Evolutionary conservation across 1,140 invertebrate genomes (phyloP), one percentile per base, ranked within the genome.

Genomic region (Brachionus sp.): DNA sequence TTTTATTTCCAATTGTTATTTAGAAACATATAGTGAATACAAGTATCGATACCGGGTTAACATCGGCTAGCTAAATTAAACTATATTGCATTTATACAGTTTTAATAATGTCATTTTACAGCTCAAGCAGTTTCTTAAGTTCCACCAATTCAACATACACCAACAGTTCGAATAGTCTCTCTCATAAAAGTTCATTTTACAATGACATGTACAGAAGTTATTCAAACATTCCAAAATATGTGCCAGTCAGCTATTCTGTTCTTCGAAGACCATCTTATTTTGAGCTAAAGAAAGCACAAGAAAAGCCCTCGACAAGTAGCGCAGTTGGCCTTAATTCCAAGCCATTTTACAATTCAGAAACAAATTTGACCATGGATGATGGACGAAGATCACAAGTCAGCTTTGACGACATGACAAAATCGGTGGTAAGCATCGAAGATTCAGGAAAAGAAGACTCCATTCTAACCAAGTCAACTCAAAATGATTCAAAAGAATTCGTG

Each of bases 201-300:
- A 70, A 70, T 70, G 66, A 70, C 16, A 70, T 70, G 33, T 70
- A 70, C n/a, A 70, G 66, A 70, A 70, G 66, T 23, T 70, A 39
- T 70, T 70, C 66, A 42, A 70, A 70, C 37, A 70, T 70, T 37
- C 35, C 66, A 13, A 70, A 70, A 39, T 70, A 70, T 70, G 33
- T 39, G 66, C 29, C 66, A 16, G 66, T 70, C 35, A 39, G 66
- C 16, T 70, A 70, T 16, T 70, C 66, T 19, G 35, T 9, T 39
- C 37, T 70, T 13, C 37, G 16, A 70, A 70, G 66, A 70, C 66
- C 66, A 33, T 70, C 66, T 16, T 70, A 70, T 23, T 70, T 70
- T 44, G 66, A 70, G 9, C 19, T 70, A 19, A 70, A 70, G 37
- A 70, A 70, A 70, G 64, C 64, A 13, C 64, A 66, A 66, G 66